These are phyloP conservation scores for Miichthys miiuy DNA, from an alignment of 2,797 vertebrate genomes.

Conservation along the genomic window DNA sequence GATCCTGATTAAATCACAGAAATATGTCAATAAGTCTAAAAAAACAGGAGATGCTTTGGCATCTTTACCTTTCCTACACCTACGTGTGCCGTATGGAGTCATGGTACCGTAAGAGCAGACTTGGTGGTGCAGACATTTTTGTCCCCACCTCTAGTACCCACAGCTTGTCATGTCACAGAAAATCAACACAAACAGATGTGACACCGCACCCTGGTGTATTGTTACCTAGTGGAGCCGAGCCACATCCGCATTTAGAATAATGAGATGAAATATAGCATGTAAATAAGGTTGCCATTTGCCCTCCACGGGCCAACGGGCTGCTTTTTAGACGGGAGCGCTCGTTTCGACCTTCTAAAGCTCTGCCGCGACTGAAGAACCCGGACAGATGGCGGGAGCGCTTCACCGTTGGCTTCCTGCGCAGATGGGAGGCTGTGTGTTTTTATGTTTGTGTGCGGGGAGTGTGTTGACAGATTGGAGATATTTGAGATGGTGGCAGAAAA, in stretches of 20 bases:
- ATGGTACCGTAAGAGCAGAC: not conserved
- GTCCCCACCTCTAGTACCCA: slow-evolving; percentile 21
- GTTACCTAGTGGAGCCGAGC: slow-evolving; percentile 28
- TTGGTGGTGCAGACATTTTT: not conserved
- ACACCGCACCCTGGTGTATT: slow-evolving; percentile 32
- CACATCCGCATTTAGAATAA: slow-evolving; percentile 46
- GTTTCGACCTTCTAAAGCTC: slow-evolving; percentile 53
- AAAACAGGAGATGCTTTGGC: not conserved
- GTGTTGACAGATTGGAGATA: slow-evolving; percentile 35
- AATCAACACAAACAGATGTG: slow-evolving; percentile 60
- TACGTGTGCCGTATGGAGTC: not conserved
- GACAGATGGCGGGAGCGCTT: slow-evolving; percentile 56
- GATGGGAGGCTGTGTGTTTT: slow-evolving; percentile 43
- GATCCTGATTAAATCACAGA: slow-evolving; percentile 38
- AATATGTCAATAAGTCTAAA: slow-evolving; percentile 24
- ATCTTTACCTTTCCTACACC: slow-evolving; percentile 1
- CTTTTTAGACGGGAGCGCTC: slow-evolving; percentile 28
- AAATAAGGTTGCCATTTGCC: slow-evolving; percentile 39
- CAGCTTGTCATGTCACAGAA: slow-evolving; percentile 58
- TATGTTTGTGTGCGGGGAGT: slow-evolving; percentile 22
- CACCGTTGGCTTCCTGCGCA: slow-evolving; percentile 28
- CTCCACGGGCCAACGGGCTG: slow-evolving; percentile 39
- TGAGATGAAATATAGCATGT: slow-evolving; percentile 57
- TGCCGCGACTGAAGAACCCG: slow-evolving; percentile 5
- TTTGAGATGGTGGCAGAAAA: slow-evolving; percentile 24